Base-by-base conservation (phyloP, 2,888 invertebrate genomes). In the Eucera pruinosa region DNA sequence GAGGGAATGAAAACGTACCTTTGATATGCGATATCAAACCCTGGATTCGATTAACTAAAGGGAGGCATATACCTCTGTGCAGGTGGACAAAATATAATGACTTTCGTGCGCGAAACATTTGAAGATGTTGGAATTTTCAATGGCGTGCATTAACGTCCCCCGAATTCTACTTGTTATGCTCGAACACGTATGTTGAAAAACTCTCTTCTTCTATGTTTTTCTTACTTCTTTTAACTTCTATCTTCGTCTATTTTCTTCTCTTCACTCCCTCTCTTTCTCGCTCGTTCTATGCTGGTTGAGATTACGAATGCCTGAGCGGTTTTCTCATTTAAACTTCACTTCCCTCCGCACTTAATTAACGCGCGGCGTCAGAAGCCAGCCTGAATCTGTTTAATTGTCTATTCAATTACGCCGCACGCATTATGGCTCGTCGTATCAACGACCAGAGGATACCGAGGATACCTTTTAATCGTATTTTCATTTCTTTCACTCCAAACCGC, bases 281-380 rank as follows among this genome's bases (percentile, higher is more conserved):
- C 0, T 36, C 55, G 25, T 41, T 25, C 25, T 9, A 27, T 23
- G 18, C 41, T 47, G n/a, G 39, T 20, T 41, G 62, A 57, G 76
- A 81, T 77, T 77, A 77, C 81, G 67, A 77, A 81, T 81, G 69
- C 72, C 55, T 47, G 66, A 68, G 75, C 65, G 80, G 71, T 66
- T 80, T 69, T 67, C 81, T 73, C 77, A 65, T 77, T 81, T 81
- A 78, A 81, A 81, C 62, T 77, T 77, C 77, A 65, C 77, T 65
- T 73, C 65, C 64, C 60, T 50, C 69, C 33, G 77, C 76, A 76
- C 69, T 78, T 81, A 81, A 81, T 81, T 77, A 81, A 81, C 77
- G 66, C 61, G 60, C 64, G 41, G 48, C 62, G 62, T 80, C 68
- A 43, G 58, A 68, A 61, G 65, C 48, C 68, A 66, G 61, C 54